Evolutionary conservation across 2,113 vertebrate species (phyloP).

Genomic region (Burhinus oedicnemus): DNA sequence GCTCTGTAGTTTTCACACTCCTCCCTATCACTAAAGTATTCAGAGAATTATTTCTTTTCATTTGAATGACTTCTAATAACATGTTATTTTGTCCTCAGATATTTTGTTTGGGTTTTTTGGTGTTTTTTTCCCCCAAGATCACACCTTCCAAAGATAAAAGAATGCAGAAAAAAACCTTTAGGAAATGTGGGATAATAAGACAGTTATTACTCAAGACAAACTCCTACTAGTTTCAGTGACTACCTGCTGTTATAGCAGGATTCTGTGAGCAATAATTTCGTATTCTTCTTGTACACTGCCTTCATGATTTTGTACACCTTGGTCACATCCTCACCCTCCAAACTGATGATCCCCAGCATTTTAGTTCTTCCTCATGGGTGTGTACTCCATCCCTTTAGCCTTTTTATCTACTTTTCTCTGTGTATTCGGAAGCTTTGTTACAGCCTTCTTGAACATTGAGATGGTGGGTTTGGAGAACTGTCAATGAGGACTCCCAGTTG

Average conservation of each 20-base stretch:
- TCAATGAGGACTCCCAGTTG: fast-evolving
- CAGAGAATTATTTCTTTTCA: background rate
- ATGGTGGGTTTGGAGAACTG: background rate
- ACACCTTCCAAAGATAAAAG: background rate
- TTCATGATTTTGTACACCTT: background rate
- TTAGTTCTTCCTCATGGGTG: background rate
- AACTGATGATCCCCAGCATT: background rate
- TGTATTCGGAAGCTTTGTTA: background rate
- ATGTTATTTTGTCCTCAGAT: background rate
- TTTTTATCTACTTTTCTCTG: background rate
- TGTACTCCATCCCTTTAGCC: background rate
- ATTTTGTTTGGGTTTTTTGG: background rate
- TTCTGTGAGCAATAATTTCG: background rate
- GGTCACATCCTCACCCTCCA: fast-evolving
- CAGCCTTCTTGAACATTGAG: fast-evolving
- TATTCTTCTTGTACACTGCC: background rate
- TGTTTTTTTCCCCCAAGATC: background rate
- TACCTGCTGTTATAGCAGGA: background rate
- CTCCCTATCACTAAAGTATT: background rate
- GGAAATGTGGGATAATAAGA: background rate
- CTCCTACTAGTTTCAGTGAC: background rate
- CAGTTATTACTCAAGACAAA: background rate
- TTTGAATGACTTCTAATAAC: background rate
- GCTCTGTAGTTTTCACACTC: background rate
- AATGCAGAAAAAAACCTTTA: background rate